phyloP scores from a whole-genome alignment of 2,113 vertebrate species.

The Passer domesticus region DNA sequence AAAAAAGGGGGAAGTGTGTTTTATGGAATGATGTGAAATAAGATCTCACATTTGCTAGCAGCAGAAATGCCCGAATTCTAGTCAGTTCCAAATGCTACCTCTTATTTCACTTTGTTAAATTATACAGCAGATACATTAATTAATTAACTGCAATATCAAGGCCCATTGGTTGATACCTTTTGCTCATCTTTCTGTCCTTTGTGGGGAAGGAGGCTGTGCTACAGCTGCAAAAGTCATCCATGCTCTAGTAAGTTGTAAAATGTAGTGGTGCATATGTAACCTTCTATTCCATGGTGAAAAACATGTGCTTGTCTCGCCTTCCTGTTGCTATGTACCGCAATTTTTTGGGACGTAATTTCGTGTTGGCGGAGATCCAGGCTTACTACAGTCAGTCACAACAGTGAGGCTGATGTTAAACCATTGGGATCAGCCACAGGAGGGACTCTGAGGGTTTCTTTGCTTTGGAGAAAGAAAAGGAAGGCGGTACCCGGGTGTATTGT shows the following conservation, averaged over 20 bases:
- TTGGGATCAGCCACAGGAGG: neutral
- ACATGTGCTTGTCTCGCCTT: neutral
- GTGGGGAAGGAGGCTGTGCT: neutral
- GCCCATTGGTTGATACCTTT: neutral
- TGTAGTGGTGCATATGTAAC: neutral
- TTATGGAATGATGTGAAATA: neutral
- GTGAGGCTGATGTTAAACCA: neutral
- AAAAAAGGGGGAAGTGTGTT: neutral
- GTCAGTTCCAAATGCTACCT: neutral
- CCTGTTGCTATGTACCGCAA: neutral
- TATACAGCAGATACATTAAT: neutral
- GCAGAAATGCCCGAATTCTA: neutral
- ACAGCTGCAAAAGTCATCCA: neutral
- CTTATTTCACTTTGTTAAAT: neutral
- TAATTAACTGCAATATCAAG: neutral
- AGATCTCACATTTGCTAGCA: neutral
- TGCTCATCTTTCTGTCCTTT: neutral
- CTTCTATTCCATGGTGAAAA: neutral
- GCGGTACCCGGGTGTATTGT: fast-evolving
- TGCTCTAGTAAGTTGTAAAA: neutral
- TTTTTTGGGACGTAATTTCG: neutral
- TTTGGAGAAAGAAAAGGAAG: neutral
- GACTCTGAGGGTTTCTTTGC: neutral
- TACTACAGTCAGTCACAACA: neutral
- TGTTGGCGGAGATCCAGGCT: neutral